A percentile compares a stretch with the other conserved stretches of the same genome.
These are phyloP conservation scores for Mythimna loreyi DNA, from an alignment of 2,888 invertebrate genomes.

Conservation along the genomic window DNA sequence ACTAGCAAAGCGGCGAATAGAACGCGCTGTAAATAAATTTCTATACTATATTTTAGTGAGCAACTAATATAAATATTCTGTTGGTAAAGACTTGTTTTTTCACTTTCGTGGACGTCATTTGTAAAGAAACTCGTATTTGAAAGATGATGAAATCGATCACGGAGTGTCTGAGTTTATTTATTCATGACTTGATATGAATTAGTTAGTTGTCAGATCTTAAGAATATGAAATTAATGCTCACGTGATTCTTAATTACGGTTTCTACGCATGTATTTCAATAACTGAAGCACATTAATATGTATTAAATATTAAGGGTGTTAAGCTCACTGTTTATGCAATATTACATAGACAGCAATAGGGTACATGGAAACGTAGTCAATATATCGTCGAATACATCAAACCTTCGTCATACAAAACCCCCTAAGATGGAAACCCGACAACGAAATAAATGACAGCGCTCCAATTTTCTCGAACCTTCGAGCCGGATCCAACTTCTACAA, in stretches of 20 bases:
- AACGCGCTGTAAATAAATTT: conserved; percentile 66
- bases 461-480: conserved; percentile 44
- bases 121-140: conserved; percentile 17
- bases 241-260: background rate
- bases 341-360: background rate
- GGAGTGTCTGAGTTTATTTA: conserved; percentile 16
- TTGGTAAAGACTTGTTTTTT: conserved; percentile 22
- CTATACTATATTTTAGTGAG: conserved; percentile 38
- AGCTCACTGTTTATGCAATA: conserved; percentile 6
- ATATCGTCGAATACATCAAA: conserved; percentile 24
- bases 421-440: conserved; percentile 32
- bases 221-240: conserved; percentile 16
- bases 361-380: conserved; percentile 8
- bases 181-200: conserved; percentile 32
- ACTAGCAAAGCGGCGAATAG: conserved; percentile 66
- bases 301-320: conserved; percentile 6
- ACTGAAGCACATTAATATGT: background rate
- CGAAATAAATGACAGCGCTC: conserved; percentile 37
- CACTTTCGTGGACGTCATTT: conserved; percentile 43
- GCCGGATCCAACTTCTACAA: conserved; percentile 13
- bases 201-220: conserved; percentile 9
- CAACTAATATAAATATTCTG: conserved; percentile 27
- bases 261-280: conserved; percentile 17
- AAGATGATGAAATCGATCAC: conserved; percentile 35
- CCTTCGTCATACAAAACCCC: conserved; percentile 36